phyloP scores from a whole-genome alignment of 92 coral and sea anemone species.

The Pocillopora meandrina region DNA sequence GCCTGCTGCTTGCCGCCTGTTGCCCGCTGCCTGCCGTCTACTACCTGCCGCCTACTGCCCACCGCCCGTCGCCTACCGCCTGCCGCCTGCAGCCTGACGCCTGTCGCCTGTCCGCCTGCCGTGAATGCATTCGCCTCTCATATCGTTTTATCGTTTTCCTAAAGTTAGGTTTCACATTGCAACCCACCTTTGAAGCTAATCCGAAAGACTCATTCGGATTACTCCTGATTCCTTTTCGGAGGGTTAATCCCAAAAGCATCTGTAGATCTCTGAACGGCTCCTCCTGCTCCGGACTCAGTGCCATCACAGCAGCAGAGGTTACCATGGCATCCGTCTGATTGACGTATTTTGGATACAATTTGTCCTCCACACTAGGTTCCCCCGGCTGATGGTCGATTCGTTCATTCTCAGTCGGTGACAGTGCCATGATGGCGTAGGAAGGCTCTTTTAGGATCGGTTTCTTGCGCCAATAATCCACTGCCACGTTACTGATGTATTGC shows the following conservation, averaged over 20 bases:
- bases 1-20: too few relatives aligned
- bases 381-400: slow-evolving; percentile 69
- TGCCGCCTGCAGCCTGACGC: too few relatives aligned
- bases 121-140: not conserved
- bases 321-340: slow-evolving; percentile 86
- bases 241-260: slow-evolving; percentile 72
- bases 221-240: slow-evolving; percentile 49
- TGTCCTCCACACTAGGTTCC: slow-evolving; percentile 28
- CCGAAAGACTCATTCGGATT: slow-evolving; percentile 41
- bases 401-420: slow-evolving; percentile 63
- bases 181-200: not conserved
- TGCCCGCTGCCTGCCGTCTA: too few relatives aligned
- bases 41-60: too few relatives aligned
- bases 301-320: slow-evolving; percentile 75
- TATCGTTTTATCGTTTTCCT: not conserved
- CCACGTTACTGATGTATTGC: slow-evolving; percentile 75
- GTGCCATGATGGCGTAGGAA: slow-evolving; percentile 57
- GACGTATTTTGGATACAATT: slow-evolving; percentile 49
- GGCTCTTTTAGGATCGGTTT: slow-evolving; percentile 27
- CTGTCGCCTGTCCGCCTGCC: too few relatives aligned
- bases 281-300: slow-evolving; percentile 57
- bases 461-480: slow-evolving; percentile 68
- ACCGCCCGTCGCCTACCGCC: too few relatives aligned
- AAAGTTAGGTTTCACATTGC: not conserved
- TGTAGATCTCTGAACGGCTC: slow-evolving; percentile 89